Evolutionary conservation across 2,113 vertebrate genomes (phyloP).

Genomic region (Sapayoa aenigma): DNA sequence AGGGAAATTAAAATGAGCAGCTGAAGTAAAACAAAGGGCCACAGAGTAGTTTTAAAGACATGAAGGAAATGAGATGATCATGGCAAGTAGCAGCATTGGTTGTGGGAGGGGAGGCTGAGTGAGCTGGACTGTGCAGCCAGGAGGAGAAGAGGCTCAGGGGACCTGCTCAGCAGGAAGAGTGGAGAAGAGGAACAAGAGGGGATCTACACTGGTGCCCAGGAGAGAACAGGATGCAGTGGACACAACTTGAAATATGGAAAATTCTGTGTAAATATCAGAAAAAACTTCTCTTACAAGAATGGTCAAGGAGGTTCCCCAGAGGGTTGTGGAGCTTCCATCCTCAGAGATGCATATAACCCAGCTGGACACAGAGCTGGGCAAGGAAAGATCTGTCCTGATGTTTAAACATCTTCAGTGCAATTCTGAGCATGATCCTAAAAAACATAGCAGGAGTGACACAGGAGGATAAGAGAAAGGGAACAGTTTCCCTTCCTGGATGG

Average conservation of each 20-base stretch:
- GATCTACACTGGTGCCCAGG: not conserved
- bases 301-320: not conserved
- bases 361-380: not conserved
- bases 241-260: not conserved
- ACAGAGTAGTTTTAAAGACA: not conserved
- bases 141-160: not conserved
- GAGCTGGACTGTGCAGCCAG: not conserved
- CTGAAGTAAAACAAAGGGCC: not conserved
- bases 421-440: not conserved
- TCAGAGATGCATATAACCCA: not conserved
- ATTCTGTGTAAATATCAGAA: not conserved
- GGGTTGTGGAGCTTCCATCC: not conserved
- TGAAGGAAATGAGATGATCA: not conserved
- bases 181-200: not conserved
- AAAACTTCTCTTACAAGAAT: not conserved
- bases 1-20: not conserved
- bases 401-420: not conserved
- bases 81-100: not conserved
- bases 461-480: not conserved
- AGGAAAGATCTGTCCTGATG: not conserved
- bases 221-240: not conserved
- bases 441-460: not conserved
- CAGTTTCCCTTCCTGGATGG: not conserved
- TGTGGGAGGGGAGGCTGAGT: not conserved
- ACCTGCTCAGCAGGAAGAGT: not conserved